Percentiles rank a stretch among this genome's conserved stretches.
Evolutionary conservation across 2,113 vertebrate genomes (phyloP).

Genomic region (Notothenia coriiceps): DNA sequence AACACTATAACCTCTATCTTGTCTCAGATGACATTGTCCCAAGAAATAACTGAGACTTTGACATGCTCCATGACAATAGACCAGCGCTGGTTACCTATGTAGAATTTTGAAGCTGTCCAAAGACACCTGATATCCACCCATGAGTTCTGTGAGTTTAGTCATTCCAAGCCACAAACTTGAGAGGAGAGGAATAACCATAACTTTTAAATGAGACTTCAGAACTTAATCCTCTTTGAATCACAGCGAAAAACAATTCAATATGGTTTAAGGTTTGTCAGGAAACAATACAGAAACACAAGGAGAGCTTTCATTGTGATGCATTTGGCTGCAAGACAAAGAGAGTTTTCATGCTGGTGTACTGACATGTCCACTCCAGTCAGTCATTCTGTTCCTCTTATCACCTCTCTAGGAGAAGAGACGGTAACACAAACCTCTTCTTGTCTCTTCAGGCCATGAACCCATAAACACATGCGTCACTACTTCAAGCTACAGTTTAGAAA

Average conservation of each 20-base stretch:
- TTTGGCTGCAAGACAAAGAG: slow-evolving; percentile 42
- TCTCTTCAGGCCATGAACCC: not conserved
- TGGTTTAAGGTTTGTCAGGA: not conserved
- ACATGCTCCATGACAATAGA: slow-evolving; percentile 34
- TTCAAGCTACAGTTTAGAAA: not conserved
- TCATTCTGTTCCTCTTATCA: slow-evolving; percentile 25
- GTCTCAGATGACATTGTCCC: slow-evolving; percentile 33
- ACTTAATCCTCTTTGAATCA: not conserved
- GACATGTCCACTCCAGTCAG: slow-evolving; percentile 34
- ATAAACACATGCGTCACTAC: not conserved
- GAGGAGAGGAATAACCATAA: not conserved
- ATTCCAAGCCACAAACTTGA: not conserved
- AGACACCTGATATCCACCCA: slow-evolving; percentile 34
- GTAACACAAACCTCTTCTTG: slow-evolving; percentile 2
- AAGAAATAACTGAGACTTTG: not conserved
- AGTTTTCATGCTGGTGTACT: slow-evolving; percentile 4
- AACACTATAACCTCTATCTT: slow-evolving; percentile 37
- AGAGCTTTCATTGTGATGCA: slow-evolving; percentile 16
- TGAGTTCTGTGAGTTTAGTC: slow-evolving; percentile 10
- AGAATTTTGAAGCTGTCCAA: slow-evolving; percentile 11
- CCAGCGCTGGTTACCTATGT: slow-evolving; percentile 22
- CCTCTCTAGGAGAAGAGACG: not conserved
- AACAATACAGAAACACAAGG: not conserved
- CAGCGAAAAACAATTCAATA: not conserved
- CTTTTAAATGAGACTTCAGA: not conserved